phyloP scores from a whole-genome alignment of 2,797 vertebrate species.

The Oophaga sylvatica region DNA sequence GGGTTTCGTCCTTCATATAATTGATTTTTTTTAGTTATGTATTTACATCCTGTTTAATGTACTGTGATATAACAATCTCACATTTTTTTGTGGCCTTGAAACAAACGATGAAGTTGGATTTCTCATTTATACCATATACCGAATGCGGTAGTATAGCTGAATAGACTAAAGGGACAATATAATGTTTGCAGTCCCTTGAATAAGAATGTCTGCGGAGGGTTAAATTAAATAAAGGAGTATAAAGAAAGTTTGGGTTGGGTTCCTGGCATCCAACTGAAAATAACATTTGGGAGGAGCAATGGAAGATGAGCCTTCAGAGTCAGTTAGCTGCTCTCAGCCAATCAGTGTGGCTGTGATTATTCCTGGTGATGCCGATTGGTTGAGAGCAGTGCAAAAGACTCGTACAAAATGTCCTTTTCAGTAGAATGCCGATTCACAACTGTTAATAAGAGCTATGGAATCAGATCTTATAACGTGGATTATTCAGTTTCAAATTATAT shows the following conservation, averaged over 20 bases:
- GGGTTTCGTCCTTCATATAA: background rate
- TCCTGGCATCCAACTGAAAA: background rate
- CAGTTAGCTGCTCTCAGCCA: background rate
- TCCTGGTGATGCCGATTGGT: background rate
- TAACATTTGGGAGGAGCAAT: background rate
- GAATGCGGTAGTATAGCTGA: background rate
- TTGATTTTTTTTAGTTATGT: background rate
- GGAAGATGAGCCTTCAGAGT: background rate
- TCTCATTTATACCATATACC: background rate
- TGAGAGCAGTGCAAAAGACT: background rate
- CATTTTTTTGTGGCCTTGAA: background rate
- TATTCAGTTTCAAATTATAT: too few relatives aligned
- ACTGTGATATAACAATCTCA: background rate
- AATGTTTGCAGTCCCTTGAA: too few relatives aligned
- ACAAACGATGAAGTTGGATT: background rate
- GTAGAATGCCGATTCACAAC: background rate
- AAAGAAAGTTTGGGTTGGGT: background rate
- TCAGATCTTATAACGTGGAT: too few relatives aligned
- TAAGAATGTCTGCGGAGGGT: too few relatives aligned
- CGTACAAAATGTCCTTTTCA: background rate
- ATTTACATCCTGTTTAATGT: background rate
- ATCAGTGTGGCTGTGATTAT: too few relatives aligned
- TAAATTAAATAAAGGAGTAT: background rate
- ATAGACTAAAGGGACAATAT: background rate
- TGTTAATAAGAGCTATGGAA: too few relatives aligned